Percentiles rank a stretch among this genome's conserved stretches.
phyloP scores from a whole-genome alignment of 2,113 vertebrate genomes.

The Cebidichthys violaceus region DNA sequence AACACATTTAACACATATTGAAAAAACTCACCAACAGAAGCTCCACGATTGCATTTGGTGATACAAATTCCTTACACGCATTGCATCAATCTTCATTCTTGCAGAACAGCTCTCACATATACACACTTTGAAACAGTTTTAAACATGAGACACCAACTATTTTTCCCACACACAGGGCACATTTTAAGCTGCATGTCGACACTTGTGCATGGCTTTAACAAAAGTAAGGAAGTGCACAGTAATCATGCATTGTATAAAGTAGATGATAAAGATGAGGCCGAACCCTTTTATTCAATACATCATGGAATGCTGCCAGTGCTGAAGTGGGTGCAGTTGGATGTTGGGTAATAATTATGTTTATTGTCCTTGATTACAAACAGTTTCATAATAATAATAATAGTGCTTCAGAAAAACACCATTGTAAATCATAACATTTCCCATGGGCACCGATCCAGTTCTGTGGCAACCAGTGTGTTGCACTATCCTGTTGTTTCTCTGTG shows the following conservation, averaged over 20 bases:
- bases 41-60: neutral
- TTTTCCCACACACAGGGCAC: neutral
- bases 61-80: neutral
- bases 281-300: constrained; percentile 20
- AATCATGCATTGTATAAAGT: neutral
- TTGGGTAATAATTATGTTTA: constrained; percentile 19
- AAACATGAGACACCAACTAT: neutral
- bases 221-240: neutral
- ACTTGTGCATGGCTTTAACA: constrained; percentile 1
- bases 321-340: constrained; percentile 15
- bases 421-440: neutral
- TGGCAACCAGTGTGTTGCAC: constrained; percentile 9
- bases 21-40: neutral
- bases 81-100: neutral
- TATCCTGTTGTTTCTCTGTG: neutral
- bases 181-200: neutral
- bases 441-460: neutral
- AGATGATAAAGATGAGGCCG: neutral
- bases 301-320: constrained; percentile 23
- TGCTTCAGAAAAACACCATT: neutral
- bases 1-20: neutral
- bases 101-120: neutral
- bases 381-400: constrained; percentile 18
- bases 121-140: neutral
- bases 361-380: neutral